phyloP scores from a whole-genome alignment of 2,888 invertebrate species.

The Kryphioiulus occultus region DNA sequence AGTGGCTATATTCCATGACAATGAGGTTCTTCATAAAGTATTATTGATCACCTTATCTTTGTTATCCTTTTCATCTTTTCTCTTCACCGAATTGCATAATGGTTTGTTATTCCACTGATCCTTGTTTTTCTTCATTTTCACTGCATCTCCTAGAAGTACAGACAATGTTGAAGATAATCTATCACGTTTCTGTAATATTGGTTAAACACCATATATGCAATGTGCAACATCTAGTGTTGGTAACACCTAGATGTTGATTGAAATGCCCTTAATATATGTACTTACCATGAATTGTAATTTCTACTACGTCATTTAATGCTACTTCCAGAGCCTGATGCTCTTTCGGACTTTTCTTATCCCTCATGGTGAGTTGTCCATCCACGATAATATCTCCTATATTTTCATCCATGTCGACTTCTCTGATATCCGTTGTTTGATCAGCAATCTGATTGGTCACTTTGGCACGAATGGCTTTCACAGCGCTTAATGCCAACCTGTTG shows the following conservation, averaged over 20 bases:
- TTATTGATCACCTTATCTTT: conserved; percentile 55
- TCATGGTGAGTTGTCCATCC: conserved; percentile 78
- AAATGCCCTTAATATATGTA: not conserved
- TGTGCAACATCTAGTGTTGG: too few relatives aligned
- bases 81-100: conserved; percentile 54
- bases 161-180: not conserved
- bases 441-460: conserved; percentile 95
- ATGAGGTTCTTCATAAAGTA: not conserved
- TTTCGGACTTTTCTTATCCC: conserved; percentile 84
- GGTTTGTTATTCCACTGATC: conserved; percentile 55
- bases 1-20: not conserved
- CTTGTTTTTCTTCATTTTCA: conserved; percentile 56
- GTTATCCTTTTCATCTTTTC: conserved; percentile 56
- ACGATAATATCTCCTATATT: conserved; percentile 74
- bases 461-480: conserved; percentile 83
- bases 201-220: too few relatives aligned
- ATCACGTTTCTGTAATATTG: too few relatives aligned
- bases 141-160: conserved; percentile 69
- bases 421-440: conserved; percentile 72
- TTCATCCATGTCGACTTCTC: conserved; percentile 64
- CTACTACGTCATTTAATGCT: conserved; percentile 91
- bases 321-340: conserved; percentile 81
- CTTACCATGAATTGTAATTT: conserved; percentile 86
- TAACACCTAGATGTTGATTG: not conserved
- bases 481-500: conserved; percentile 64